Evolutionary conservation across 2,888 invertebrate species (phyloP), one percentile per base, ranked within the genome.

Genomic region (Lingula anatina): DNA sequence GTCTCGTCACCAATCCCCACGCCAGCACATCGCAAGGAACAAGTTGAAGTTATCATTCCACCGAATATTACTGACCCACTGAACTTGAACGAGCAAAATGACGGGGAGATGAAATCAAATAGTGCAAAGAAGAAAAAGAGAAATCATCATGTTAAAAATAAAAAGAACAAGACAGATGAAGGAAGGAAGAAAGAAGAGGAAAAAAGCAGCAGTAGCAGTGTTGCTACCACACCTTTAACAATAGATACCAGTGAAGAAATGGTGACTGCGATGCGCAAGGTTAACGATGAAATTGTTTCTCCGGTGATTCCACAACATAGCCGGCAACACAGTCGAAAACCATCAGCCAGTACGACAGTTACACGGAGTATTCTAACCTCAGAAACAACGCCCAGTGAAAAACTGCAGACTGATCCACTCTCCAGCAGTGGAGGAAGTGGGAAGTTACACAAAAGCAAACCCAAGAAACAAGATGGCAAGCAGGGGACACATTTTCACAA

Each of bases 21-120:
- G 36, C 89, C 89, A n/a, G 85, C 85, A 46, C n/a, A n/a, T n/a
- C n/a, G n/a, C n/a, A n/a, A n/a, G n/a, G n/a, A n/a, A n/a, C 82
- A 87, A 54, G 87, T 94, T 58, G 90, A 92, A 79, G 91, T 90
- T 2, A 87, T 91, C 51, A 92, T 93, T 71, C 95, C 94, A 44
- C 89, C 89, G 28, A 92, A 95, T 73, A 90, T 92, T 44, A 83
- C 86, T 66, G 95, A 96, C 80, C 95, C 95, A 1, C 78, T 96
- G 45, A 92, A 93, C 78, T 80, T 96, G 45, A 75, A 76, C 53
- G 64, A 67, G 27, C 68, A 66, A 7, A 73, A 75, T 45, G 72
- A 70, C 46, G 65, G 57, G 45, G 59, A 63, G 45, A 59, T 55
- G 36, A 53, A 56, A 3, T 21, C 46, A 26, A 20, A 50, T 18